Conservation (phyloP, 1,140 invertebrate genomes). For the Drosophila teissieri region DNA sequence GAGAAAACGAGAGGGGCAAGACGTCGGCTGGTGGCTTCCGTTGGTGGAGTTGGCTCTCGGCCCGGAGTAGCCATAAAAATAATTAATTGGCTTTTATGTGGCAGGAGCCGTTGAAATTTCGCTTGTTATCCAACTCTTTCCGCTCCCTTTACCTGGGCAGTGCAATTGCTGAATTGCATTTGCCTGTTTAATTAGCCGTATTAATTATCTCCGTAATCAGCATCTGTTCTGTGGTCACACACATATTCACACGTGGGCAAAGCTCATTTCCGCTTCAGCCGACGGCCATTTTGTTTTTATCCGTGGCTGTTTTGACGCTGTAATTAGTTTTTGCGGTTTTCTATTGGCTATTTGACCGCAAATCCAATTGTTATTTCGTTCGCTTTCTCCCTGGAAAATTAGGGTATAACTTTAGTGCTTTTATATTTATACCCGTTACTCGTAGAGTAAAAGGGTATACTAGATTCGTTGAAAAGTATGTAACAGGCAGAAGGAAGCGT, state of each 20-base stretch:
- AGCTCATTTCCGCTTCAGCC: constrained; percentile 65
- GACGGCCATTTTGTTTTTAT: constrained; percentile 61
- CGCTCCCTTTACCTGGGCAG: constrained; percentile 9
- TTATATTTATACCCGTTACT: too few relatives aligned
- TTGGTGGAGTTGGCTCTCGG: constrained; percentile 56
- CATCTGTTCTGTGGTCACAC: constrained; percentile 64
- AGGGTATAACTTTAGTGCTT: neutral
- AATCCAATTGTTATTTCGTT: constrained; percentile 20
- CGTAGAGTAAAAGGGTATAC: too few relatives aligned
- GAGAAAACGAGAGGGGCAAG: constrained; percentile 7
- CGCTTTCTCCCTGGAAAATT: too few relatives aligned
- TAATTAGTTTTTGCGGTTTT: constrained; percentile 70
- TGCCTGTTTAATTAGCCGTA: constrained; percentile 70
- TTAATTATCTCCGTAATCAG: constrained; percentile 68
- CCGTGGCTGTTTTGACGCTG: constrained; percentile 23
- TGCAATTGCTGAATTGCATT: constrained; percentile 60
- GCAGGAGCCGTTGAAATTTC: constrained; percentile 79
- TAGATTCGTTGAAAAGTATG: too few relatives aligned
- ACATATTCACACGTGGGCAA: constrained; percentile 15
- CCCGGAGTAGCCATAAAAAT: constrained; percentile 76
- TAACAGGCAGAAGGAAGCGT: too few relatives aligned
- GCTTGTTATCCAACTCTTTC: constrained; percentile 38
- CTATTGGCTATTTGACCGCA: constrained; percentile 32
- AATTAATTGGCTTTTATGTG: constrained; percentile 82
- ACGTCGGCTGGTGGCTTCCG: constrained; percentile 60